phyloP scores from a whole-genome alignment of 2,888 invertebrate genomes.

The Apodemia mormo region DNA sequence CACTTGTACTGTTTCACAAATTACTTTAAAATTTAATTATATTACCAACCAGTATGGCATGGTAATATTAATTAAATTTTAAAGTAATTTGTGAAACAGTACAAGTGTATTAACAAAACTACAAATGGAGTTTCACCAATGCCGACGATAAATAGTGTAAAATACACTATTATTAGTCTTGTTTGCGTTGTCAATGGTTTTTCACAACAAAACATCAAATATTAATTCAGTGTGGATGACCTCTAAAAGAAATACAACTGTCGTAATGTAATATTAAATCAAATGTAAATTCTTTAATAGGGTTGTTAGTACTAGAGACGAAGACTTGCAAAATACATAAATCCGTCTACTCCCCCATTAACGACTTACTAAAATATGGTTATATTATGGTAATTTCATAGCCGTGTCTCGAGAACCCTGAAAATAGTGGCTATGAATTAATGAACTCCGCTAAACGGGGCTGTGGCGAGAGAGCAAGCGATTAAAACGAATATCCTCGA shows the following conservation, averaged over 20 bases:
- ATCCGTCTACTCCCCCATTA: not conserved
- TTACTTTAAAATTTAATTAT: too few relatives aligned
- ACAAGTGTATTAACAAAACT: too few relatives aligned
- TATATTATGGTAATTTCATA: slow-evolving; percentile 27
- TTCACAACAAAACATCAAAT: too few relatives aligned
- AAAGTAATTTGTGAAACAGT: too few relatives aligned
- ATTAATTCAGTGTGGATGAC: too few relatives aligned
- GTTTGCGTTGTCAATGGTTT: too few relatives aligned
- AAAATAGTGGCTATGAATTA: slow-evolving; percentile 25
- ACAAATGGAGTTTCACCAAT: too few relatives aligned
- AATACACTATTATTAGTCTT: too few relatives aligned
- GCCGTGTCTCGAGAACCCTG: slow-evolving; percentile 1
- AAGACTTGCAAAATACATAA: not conserved
- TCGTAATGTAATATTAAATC: not conserved
- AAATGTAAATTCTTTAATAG: not conserved
- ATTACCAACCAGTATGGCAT: too few relatives aligned
- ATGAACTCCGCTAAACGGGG: slow-evolving; percentile 5
- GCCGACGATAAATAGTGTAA: too few relatives aligned
- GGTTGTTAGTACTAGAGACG: not conserved
- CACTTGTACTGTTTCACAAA: too few relatives aligned
- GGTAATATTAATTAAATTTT: too few relatives aligned
- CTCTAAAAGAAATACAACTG: not conserved
- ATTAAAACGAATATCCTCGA: not conserved
- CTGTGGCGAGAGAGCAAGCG: not conserved
- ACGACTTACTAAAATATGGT: slow-evolving; percentile 18